Percentiles rank a stretch among this genome's conserved stretches.
These are phyloP conservation scores for Microcebus lehilahytsara DNA, from an alignment of 2,113 vertebrate genomes.

Conservation along the genomic window DNA sequence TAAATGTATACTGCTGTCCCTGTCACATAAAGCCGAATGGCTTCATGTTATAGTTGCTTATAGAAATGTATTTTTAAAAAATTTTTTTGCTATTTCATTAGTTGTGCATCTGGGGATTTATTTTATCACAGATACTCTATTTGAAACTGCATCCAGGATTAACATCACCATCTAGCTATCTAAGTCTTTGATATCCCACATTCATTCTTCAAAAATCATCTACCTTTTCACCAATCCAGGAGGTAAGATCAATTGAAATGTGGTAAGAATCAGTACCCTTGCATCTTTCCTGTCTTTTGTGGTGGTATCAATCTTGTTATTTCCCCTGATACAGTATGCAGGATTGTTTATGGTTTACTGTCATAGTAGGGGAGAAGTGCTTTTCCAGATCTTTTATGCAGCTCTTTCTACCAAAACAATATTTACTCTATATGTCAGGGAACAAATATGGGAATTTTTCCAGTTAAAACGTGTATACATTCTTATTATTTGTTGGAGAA, in stretches of 20 bases:
- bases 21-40: not conserved
- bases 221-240: not conserved
- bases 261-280: not conserved
- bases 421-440: not conserved
- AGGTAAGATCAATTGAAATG: not conserved
- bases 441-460: not conserved
- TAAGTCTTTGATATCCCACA: not conserved
- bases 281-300: not conserved
- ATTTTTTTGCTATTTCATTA: not conserved
- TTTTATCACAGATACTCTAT: not conserved
- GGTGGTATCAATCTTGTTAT: not conserved
- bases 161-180: not conserved
- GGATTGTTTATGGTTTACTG: not conserved
- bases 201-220: not conserved
- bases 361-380: no score
- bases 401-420: not conserved
- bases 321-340: not conserved
- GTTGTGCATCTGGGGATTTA: not conserved
- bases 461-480: not conserved
- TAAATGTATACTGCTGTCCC: not conserved
- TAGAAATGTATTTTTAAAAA: not conserved
- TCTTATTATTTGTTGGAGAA: not conserved
- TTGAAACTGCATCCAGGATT: not conserved
- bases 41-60: not conserved
- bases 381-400: not conserved